These are phyloP conservation scores for Pseudotriccus pelzelni DNA, from an alignment of 2,797 vertebrate genomes.

Conservation along the genomic window DNA sequence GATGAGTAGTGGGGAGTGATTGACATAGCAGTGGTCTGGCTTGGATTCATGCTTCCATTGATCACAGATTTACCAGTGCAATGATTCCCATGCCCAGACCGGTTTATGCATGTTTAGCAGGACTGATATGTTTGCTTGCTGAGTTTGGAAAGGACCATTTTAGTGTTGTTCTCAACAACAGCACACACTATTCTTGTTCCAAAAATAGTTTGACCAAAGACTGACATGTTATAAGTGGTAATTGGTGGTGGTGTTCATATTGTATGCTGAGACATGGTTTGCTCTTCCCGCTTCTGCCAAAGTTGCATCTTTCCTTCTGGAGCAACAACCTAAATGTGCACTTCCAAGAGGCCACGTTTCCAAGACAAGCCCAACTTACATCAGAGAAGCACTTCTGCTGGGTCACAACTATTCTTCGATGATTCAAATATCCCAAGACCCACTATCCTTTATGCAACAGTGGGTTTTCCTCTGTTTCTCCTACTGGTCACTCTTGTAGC, in stretches of 20 bases:
- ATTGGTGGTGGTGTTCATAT: not conserved
- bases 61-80: rapidly evolving
- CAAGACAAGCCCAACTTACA: not conserved
- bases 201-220: not conserved
- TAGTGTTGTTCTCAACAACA: not conserved
- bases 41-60: not conserved
- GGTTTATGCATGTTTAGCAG: not conserved
- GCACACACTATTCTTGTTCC: not conserved
- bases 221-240: not conserved
- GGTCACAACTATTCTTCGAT: not conserved
- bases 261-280: not conserved
- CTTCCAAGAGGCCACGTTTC: not conserved
- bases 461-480: not conserved
- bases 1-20: not conserved
- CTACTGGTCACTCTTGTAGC: too few species aligned
- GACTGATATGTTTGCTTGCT: not conserved
- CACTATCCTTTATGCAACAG: not conserved
- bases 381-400: not conserved
- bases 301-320: not conserved
- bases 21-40: not conserved
- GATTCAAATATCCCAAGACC: not conserved
- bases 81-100: not conserved
- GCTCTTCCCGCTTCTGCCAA: not conserved
- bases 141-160: not conserved
- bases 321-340: rapidly evolving